Percentiles rank a stretch among this genome's conserved stretches.
These are phyloP conservation scores for Atrina japonica DNA, from an alignment of 2,888 invertebrate species.

Conservation along the genomic window DNA sequence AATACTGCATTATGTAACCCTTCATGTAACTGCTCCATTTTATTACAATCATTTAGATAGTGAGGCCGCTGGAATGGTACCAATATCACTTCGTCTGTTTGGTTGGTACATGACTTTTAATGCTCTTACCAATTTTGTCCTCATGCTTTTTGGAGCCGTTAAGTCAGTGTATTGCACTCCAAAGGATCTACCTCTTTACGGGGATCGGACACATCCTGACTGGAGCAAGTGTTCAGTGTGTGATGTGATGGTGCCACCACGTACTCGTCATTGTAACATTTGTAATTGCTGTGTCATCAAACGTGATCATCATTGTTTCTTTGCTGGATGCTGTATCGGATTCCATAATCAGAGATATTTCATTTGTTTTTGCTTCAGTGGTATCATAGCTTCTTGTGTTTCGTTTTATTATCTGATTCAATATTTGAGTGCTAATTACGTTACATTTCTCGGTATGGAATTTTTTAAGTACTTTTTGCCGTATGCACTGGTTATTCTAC, in stretches of 20 bases:
- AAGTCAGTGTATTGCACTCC: constrained; percentile 51
- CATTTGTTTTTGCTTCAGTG: constrained; percentile 78
- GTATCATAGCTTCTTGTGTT: constrained; percentile 57
- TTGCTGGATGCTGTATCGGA: constrained; percentile 80
- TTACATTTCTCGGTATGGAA: constrained; percentile 56
- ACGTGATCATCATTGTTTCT: constrained; percentile 81
- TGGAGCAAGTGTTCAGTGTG: constrained; percentile 67
- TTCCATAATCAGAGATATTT: constrained; percentile 81
- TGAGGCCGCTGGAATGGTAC: constrained; percentile 39
- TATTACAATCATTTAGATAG: constrained; percentile 9
- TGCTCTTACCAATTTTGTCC: constrained; percentile 60
- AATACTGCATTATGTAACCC: constrained; percentile 48
- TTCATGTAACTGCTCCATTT: constrained; percentile 59
- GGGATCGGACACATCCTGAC: constrained; percentile 38
- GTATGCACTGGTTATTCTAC: constrained; percentile 54
- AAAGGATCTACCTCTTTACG: constrained; percentile 45
- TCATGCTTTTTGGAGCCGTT: constrained; percentile 51
- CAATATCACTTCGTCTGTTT: constrained; percentile 43
- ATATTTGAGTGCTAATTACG: constrained; percentile 62
- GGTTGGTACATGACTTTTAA: constrained; percentile 58
- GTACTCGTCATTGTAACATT: constrained; percentile 80
- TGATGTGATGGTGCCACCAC: constrained; percentile 63
- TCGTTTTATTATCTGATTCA: constrained; percentile 52
- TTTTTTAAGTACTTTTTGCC: constrained; percentile 66
- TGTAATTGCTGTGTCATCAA: constrained; percentile 80